Conservation (phyloP, 1,140 invertebrate genomes). For the Aphis gossypii region DNA sequence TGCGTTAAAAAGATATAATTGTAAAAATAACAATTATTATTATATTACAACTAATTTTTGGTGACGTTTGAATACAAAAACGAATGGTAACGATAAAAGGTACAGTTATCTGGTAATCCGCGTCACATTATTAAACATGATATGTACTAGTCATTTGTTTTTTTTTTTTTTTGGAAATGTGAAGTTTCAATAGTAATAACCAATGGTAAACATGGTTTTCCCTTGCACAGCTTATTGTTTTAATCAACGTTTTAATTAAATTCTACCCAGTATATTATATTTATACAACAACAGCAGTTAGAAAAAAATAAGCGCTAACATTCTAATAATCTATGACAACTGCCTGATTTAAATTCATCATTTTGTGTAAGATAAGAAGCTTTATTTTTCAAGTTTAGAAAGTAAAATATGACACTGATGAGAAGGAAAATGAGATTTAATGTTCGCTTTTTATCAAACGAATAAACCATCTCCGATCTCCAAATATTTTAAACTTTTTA, state of each 20-base stretch:
- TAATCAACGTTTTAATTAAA: background rate
- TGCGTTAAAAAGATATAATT: too few relatives aligned
- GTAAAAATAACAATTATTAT: too few relatives aligned
- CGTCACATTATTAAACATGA: background rate
- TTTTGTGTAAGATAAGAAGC: background rate
- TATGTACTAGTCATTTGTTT: background rate
- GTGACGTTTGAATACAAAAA: too few relatives aligned
- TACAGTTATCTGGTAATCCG: too few relatives aligned
- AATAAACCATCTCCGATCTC: background rate
- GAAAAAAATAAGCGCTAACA: background rate
- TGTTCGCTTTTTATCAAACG: background rate
- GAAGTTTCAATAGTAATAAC: background rate
- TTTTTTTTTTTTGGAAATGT: background rate
- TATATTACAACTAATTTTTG: too few relatives aligned
- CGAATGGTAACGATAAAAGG: too few relatives aligned
- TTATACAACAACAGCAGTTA: too few relatives aligned
- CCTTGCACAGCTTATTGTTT: background rate
- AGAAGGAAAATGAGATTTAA: background rate
- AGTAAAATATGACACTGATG: conserved; percentile 14
- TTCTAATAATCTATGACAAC: background rate
- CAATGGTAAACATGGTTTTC: background rate
- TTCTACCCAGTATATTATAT: too few relatives aligned
- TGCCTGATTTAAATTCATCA: background rate
- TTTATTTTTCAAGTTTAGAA: background rate
- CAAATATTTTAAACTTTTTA: background rate